Evolutionary conservation across 2,797 vertebrate species (phyloP), one percentile per base, ranked within the genome.

Genomic region (Buceros bicornis): DNA sequence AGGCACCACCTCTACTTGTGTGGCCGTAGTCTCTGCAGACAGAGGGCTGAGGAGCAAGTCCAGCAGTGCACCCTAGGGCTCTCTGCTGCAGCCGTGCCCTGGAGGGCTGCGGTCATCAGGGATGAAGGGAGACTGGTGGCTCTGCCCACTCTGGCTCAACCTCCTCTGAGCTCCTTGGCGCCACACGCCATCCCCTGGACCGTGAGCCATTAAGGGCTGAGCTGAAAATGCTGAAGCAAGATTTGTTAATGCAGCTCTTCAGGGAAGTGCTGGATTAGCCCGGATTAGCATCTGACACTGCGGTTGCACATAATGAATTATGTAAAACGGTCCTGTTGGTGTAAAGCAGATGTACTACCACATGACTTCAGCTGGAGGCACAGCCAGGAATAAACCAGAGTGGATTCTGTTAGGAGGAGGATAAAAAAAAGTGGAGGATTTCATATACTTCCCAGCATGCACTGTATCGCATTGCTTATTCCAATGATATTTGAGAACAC

Each of bases 201-300:
- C 1, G 3, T 25, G 9, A 47, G 71, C 76, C 29, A 5, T 51
- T 61, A 84, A 91, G 35, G 43, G 78, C 69, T 43, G 71, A 83
- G 66, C 83, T 88, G 90, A 66, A 94, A 95, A 88, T 5, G 54
- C 76, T 72, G 67, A 60, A 82, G 69, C 14, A 71, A 73, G 66
- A 51, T 76, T 86, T 50, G 50, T 73, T 89, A 93, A 73, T 78
- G 83, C 54, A 57, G 64, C 64, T 95, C 79, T 91, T 82, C 54
- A 87, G 71, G 48, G 58, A 94, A 96, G 80, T 57, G 86, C 74
- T 90, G 95, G 93, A 95, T 96, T 96, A 96, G 92, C 76, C 47
- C 0, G 2, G 92, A 94, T 96, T 96, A 96, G 90, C 79, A 69
- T 11, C 5, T 16, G 51, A 81, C 86, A 48, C 50, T 51, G 92